Percentiles rank a stretch among this genome's conserved stretches.
Evolutionary conservation across 64 coral and sea anemone species (phyloP).

Genomic region (Acropora tenuis): DNA sequence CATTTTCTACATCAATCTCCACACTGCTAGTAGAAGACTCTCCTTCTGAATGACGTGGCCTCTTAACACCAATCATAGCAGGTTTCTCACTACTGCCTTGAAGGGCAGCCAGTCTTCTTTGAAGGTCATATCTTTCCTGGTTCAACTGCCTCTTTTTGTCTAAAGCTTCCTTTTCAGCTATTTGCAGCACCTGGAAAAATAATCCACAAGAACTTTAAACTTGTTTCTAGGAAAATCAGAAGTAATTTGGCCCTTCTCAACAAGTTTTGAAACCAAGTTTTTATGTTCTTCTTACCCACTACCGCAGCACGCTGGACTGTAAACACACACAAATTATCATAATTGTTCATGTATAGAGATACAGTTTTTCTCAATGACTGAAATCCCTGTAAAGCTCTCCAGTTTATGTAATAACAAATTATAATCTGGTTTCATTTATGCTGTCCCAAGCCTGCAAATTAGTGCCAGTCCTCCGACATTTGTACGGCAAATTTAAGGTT

Average conservation of each 20-base stretch:
- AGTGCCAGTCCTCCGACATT: no score
- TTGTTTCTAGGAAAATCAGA: not conserved
- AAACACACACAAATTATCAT: no score
- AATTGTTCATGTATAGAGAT: no score
- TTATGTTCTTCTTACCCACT: no score
- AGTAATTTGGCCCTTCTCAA: not conserved
- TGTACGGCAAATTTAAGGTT: no score
- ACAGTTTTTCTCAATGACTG: no score
- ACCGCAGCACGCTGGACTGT: no score
- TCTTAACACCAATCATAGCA: slow-evolving; percentile 33
- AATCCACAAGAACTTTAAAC: not conserved
- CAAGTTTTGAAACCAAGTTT: no score
- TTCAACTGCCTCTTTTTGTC: slow-evolving; percentile 65
- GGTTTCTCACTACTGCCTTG: slow-evolving; percentile 42
- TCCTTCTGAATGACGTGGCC: slow-evolving; percentile 67
- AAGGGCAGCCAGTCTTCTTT: slow-evolving; percentile 54
- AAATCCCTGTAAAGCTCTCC: no score
- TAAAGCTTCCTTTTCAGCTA: slow-evolving; percentile 71
- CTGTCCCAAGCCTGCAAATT: no score
- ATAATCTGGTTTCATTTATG: no score
- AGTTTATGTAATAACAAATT: no score
- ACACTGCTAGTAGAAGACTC: slow-evolving; percentile 62
- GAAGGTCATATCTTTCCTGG: slow-evolving; percentile 46
- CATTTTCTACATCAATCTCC: slow-evolving; percentile 84
- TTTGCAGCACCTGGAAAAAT: slow-evolving; percentile 58